phyloP scores from a whole-genome alignment of 2,113 vertebrate species.

The Ictalurus punctatus region DNA sequence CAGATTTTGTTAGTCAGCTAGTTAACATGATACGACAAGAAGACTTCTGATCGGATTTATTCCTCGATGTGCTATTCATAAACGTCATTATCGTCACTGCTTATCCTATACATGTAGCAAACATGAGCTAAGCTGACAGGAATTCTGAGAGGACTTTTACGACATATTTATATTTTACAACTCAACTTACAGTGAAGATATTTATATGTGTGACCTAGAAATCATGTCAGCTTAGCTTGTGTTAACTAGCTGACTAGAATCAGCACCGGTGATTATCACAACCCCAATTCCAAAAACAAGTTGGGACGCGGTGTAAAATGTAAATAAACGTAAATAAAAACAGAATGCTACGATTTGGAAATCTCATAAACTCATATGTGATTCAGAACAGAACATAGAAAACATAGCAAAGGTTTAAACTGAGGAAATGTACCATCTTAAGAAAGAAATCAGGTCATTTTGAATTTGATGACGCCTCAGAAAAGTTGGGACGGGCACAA shows the following conservation, averaged over 20 bases:
- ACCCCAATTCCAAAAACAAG: neutral
- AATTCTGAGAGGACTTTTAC: neutral
- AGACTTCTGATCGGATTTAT: neutral
- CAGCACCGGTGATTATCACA: neutral
- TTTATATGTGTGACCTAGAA: neutral
- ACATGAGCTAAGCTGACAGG: neutral
- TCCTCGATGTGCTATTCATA: neutral
- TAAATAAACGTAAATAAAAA: no score
- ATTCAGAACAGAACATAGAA: no score
- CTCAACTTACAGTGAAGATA: neutral
- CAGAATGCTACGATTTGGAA: no score
- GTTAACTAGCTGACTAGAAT: neutral
- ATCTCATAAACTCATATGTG: no score
- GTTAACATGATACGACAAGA: neutral
- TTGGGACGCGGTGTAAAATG: no score
- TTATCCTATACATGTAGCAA: neutral
- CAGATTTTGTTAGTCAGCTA: neutral
- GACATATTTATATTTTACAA: neutral
- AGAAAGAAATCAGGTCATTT: no score
- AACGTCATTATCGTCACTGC: neutral
- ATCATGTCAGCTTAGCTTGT: neutral
- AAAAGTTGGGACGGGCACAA: no score
- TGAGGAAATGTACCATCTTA: no score
- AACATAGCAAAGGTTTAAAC: no score
- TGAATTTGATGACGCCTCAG: no score